Base-by-base conservation (phyloP, 2,888 invertebrate species). In the Bunonema sp. region DNA sequence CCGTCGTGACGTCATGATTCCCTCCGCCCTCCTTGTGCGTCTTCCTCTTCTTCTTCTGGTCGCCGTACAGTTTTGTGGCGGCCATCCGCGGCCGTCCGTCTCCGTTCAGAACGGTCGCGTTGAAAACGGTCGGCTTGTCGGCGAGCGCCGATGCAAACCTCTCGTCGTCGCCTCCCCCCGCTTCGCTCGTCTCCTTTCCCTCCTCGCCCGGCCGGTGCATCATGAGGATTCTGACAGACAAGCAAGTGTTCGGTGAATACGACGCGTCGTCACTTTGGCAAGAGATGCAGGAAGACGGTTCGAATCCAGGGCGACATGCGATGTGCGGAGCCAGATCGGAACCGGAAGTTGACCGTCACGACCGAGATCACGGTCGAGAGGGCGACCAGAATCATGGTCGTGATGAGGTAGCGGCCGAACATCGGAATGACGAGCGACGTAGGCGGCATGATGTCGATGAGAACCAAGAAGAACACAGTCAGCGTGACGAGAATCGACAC, bases 341-440 rank as follows among this genome's bases (percentile, higher is more conserved):
- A 63, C 1, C 68, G 62, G 39, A 68, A 59, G 37, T 69, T 68
- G 1, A 68, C 67, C 2, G 67, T 58, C 34, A 64, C 47, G 32
- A 64, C 58, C 0, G 59, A 56, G 3, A 57, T 54, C 1, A 57
- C 57, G 1, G 60, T 63, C 4, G 57, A 61, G n/a, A 63, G 39
- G 0, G 59, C 57, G 34, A 67, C 63, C 5, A 65, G 48, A n/a
- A 66, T 54, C 64, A 68, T 65, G 3, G 68, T 68, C 4, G 65
- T 67, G 37, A 67, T 57, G 21, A 68, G 46, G 46, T 68, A 68
- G 28, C 63, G 54, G n/a, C 61, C 67, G 40, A 68, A 68, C 64
- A 68, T 63, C n/a, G 68, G 68, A 34, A 69, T 59, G 10, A 68
- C 68, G 23, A 67, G 46, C n/a, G 59, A 59, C 23, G 66, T 67